These are phyloP conservation scores for Cordilura impudica DNA, from an alignment of 2,888 invertebrate species.

Conservation along the genomic window DNA sequence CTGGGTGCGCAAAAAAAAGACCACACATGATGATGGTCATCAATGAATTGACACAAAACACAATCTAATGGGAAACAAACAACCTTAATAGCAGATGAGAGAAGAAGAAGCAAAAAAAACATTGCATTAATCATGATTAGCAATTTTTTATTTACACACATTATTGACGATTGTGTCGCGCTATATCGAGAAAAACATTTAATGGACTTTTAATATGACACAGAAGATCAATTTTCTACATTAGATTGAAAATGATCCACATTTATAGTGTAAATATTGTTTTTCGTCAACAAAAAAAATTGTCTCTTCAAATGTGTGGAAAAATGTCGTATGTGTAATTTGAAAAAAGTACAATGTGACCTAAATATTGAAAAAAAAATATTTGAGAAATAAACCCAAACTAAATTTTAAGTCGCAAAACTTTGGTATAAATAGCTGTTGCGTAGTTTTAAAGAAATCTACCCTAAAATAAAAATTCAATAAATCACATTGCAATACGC, in stretches of 20 bases:
- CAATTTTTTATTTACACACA: background rate
- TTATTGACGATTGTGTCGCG: background rate
- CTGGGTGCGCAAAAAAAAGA: background rate
- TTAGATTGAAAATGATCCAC: constrained; percentile 49
- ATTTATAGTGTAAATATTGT: constrained; percentile 8
- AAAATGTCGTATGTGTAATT: background rate
- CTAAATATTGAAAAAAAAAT: no score
- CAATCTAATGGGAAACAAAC: constrained; percentile 50
- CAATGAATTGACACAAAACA: constrained; percentile 53
- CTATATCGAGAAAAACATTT: background rate
- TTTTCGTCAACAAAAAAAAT: background rate
- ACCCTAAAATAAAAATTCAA: no score
- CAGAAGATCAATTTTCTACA: constrained; percentile 32
- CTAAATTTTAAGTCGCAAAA: no score
- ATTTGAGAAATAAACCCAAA: no score
- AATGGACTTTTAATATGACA: constrained; percentile 51
- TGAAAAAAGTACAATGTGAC: no score
- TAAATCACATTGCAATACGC: no score
- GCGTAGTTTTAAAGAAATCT: no score
- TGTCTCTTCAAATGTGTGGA: background rate
- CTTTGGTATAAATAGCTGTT: no score
- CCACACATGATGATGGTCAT: background rate
- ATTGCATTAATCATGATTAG: constrained; percentile 32
- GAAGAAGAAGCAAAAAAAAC: background rate
- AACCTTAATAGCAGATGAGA: constrained; percentile 21